These are phyloP conservation scores for Holacanthus passer DNA, from an alignment of 2,113 vertebrate genomes.

Conservation along the genomic window DNA sequence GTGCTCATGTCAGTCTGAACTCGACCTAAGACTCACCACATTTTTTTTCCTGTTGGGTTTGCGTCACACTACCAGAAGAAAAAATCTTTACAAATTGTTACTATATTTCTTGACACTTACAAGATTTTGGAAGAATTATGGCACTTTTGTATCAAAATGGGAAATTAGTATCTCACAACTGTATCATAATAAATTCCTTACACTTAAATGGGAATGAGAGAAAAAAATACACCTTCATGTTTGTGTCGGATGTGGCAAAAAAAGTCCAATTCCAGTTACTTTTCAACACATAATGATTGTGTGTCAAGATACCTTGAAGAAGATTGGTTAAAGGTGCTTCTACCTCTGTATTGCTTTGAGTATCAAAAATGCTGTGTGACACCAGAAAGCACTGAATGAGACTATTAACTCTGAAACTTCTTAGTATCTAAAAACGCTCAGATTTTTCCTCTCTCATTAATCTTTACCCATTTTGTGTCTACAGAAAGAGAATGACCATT, in stretches of 20 bases:
- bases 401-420: background rate
- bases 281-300: background rate
- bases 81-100: background rate
- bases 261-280: background rate
- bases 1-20: background rate
- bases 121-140: background rate
- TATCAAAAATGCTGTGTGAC: background rate
- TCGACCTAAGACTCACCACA: background rate
- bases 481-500: slow-evolving; percentile 97
- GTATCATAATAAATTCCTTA: background rate
- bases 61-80: background rate
- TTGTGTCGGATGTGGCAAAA: background rate
- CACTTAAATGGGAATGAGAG: background rate
- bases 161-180: background rate
- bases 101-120: background rate
- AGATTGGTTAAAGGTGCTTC: background rate
- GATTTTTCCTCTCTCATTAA: background rate
- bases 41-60: background rate
- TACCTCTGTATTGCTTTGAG: background rate
- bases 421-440: background rate
- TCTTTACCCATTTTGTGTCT: background rate
- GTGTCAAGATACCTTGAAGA: background rate
- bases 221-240: background rate
- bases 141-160: background rate
- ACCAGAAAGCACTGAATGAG: background rate